Evolutionary conservation across 2,797 vertebrate genomes (phyloP).

Genomic region (Pseudochromis fuscus): DNA sequence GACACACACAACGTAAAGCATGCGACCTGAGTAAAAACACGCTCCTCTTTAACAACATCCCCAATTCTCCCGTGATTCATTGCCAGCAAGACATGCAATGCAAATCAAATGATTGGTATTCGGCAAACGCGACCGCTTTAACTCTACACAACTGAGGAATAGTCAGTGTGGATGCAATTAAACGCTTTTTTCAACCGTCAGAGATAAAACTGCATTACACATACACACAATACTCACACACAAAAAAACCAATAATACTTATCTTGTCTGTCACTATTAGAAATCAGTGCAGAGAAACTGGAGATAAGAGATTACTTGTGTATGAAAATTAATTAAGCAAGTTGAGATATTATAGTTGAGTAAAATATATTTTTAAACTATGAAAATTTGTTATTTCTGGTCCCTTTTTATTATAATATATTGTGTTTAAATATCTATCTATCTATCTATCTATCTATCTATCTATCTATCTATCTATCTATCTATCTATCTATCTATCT

Average conservation of each 20-base stretch:
- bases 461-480: too few relatives aligned
- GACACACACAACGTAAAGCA: slow-evolving; percentile 13
- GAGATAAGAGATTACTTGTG: slow-evolving; percentile 37
- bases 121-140: slow-evolving; percentile 22
- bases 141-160: slow-evolving; percentile 31
- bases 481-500: too few relatives aligned
- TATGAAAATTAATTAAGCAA: slow-evolving; percentile 41
- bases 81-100: slow-evolving; percentile 23
- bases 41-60: slow-evolving; percentile 15
- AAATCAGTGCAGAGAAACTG: slow-evolving; percentile 35
- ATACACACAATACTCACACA: slow-evolving; percentile 1
- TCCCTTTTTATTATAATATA: too few relatives aligned
- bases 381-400: slow-evolving; percentile 8
- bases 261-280: slow-evolving; percentile 42
- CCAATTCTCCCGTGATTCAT: slow-evolving; percentile 19
- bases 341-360: slow-evolving; percentile 30
- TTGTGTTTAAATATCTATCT: too few relatives aligned
- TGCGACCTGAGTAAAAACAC: slow-evolving; percentile 36
- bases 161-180: slow-evolving; percentile 41
- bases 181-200: slow-evolving; percentile 25
- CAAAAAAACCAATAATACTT: slow-evolving; percentile 28
- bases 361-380: slow-evolving; percentile 17
- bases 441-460: too few relatives aligned
- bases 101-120: slow-evolving; percentile 48
- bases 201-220: slow-evolving; percentile 46